These are phyloP conservation scores for Lagenorhynchus albirostris DNA, from an alignment of 2,113 vertebrate genomes.

Conservation along the genomic window DNA sequence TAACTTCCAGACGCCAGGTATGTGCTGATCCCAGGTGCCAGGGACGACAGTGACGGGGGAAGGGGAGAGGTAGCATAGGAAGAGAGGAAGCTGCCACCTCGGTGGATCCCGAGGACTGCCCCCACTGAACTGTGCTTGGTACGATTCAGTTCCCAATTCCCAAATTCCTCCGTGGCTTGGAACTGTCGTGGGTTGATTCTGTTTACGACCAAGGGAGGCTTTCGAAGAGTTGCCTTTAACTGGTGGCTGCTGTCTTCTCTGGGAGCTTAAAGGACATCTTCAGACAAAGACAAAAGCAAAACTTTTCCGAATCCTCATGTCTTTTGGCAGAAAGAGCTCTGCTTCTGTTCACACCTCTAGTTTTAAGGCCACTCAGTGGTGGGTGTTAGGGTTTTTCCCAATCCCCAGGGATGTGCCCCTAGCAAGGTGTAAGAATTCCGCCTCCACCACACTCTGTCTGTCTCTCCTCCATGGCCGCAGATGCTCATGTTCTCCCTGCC, in stretches of 20 bases:
- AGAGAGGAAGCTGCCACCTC: fast-evolving
- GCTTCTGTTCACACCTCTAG: not conserved
- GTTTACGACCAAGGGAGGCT: fast-evolving
- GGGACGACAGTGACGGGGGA: fast-evolving
- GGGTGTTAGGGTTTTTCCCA: not conserved
- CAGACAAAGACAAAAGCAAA: not conserved
- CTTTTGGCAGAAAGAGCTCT: fast-evolving
- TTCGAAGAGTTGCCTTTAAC: not conserved
- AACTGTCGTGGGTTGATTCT: fast-evolving
- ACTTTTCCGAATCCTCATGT: not conserved
- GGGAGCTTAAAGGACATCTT: not conserved
- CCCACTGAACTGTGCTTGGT: fast-evolving
- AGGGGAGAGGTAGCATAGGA: not conserved
- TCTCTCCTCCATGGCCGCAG: fast-evolving
- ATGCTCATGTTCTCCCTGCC: fast-evolving
- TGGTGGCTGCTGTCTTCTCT: not conserved
- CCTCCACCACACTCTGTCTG: fast-evolving
- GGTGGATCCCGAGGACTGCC: fast-evolving
- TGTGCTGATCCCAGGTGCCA: not conserved
- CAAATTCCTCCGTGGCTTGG: fast-evolving
- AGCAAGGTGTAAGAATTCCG: not conserved
- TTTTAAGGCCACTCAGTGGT: fast-evolving
- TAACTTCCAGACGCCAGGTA: constrained; percentile 99
- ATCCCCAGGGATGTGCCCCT: not conserved
- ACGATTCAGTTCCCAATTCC: fast-evolving